phyloP scores from a whole-genome alignment of 1,140 invertebrate genomes.

The Leptinotarsa texana region DNA sequence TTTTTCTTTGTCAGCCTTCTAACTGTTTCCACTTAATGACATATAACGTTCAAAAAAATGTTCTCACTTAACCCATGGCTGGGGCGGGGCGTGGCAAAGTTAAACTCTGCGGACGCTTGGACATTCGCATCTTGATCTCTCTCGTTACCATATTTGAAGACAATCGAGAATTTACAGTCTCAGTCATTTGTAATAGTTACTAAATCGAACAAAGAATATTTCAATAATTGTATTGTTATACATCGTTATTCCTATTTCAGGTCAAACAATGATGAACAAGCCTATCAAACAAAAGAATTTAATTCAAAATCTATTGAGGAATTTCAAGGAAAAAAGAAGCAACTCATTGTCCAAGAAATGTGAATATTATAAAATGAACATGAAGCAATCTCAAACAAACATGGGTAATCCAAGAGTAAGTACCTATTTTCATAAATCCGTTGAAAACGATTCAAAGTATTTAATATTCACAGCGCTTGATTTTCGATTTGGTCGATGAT shows the following conservation, averaged over 20 bases:
- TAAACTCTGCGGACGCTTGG: too few species aligned
- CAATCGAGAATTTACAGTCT: too few species aligned
- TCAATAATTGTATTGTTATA: background rate
- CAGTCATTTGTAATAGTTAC: too few species aligned
- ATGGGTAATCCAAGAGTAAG: constrained; percentile 16
- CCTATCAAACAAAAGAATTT: background rate
- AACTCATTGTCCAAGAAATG: background rate
- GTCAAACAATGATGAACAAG: background rate
- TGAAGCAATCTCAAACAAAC: constrained; percentile 17
- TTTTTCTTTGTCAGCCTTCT: too few species aligned
- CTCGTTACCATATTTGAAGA: too few species aligned
- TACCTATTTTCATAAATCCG: background rate
- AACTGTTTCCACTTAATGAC: too few species aligned
- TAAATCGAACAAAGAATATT: too few species aligned
- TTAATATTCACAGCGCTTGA: constrained; percentile 40
- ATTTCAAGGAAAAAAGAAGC: constrained; percentile 11
- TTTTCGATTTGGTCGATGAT: constrained; percentile 49
- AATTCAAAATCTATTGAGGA: constrained; percentile 6
- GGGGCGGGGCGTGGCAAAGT: too few species aligned
- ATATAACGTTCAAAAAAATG: too few species aligned
- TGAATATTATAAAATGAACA: constrained; percentile 28
- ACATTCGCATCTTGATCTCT: too few species aligned
- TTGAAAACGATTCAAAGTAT: background rate
- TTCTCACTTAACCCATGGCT: too few species aligned
- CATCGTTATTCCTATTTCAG: background rate